These are phyloP conservation scores for Liolophura sinensis DNA, from an alignment of 1,140 invertebrate genomes.

Conservation along the genomic window DNA sequence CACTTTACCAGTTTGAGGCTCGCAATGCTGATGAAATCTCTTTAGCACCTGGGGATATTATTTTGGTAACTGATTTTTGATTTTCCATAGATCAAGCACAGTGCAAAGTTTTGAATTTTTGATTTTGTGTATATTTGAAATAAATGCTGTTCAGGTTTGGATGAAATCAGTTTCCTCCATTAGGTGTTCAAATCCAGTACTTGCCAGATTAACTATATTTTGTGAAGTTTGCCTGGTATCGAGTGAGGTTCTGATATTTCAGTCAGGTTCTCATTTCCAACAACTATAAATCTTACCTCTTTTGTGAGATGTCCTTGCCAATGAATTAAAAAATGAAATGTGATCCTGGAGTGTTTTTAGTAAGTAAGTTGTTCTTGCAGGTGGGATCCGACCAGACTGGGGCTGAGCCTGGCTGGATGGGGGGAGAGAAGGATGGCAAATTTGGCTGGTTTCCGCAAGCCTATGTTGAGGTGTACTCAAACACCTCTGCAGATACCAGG, in stretches of 20 bases:
- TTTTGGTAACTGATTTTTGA: constrained; percentile 69
- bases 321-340: not conserved
- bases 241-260: no score
- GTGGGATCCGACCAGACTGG: constrained; percentile 83
- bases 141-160: no score
- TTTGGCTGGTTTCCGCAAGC: constrained; percentile 98
- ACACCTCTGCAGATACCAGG: no score
- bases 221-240: no score
- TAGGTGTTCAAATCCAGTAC: no score
- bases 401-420: constrained; percentile 93
- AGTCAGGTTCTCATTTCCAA: no score
- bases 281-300: no score
- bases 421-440: constrained; percentile 80
- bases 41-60: constrained; percentile 91
- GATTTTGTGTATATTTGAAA: no score
- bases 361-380: constrained; percentile 48
- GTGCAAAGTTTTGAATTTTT: no score
- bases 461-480: constrained; percentile 69
- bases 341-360: not conserved
- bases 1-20: constrained; percentile 91
- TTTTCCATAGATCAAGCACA: no score
- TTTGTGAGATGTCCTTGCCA: not conserved
- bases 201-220: no score
- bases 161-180: no score
- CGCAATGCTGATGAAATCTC: constrained; percentile 92